phyloP scores from a whole-genome alignment of 2,113 vertebrate genomes.

The Antechinus stuartii region DNA sequence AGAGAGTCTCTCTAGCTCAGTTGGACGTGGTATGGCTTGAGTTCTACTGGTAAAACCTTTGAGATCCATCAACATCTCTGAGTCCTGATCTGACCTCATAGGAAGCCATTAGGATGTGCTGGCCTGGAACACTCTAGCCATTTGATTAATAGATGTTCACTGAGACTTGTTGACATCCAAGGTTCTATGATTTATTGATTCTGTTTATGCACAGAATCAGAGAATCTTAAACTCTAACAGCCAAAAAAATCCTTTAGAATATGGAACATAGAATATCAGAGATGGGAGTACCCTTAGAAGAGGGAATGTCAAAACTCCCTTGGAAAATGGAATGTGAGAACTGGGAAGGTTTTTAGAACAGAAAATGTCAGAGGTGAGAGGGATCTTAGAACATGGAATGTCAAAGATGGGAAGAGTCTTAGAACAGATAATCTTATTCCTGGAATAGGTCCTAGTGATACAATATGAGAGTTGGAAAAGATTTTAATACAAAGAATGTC shows the following conservation, averaged over 20 bases:
- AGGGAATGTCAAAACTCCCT: too few relatives aligned
- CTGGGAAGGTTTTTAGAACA: not conserved
- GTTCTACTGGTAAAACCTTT: too few relatives aligned
- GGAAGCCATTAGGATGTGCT: too few relatives aligned
- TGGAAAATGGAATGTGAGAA: not conserved
- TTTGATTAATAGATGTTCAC: too few relatives aligned
- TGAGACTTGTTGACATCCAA: not conserved
- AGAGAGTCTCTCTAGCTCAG: too few relatives aligned
- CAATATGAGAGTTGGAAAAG: too few relatives aligned
- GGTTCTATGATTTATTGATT: not conserved
- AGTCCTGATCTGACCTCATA: too few relatives aligned
- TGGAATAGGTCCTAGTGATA: too few relatives aligned
- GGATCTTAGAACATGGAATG: not conserved
- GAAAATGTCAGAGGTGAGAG: not conserved
- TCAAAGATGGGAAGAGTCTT: not conserved
- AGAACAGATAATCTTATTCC: too few relatives aligned
- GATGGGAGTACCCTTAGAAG: not conserved
- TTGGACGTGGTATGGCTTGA: too few relatives aligned
- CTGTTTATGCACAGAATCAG: not conserved
- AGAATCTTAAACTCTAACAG: not conserved
- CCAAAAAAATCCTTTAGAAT: not conserved
- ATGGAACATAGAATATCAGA: not conserved
- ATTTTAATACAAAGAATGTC: not conserved
- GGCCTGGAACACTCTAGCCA: too few relatives aligned
- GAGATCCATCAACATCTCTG: too few relatives aligned